These are phyloP conservation scores for Lucilia cuprina DNA, from an alignment of 1,140 invertebrate species.

Conservation along the genomic window DNA sequence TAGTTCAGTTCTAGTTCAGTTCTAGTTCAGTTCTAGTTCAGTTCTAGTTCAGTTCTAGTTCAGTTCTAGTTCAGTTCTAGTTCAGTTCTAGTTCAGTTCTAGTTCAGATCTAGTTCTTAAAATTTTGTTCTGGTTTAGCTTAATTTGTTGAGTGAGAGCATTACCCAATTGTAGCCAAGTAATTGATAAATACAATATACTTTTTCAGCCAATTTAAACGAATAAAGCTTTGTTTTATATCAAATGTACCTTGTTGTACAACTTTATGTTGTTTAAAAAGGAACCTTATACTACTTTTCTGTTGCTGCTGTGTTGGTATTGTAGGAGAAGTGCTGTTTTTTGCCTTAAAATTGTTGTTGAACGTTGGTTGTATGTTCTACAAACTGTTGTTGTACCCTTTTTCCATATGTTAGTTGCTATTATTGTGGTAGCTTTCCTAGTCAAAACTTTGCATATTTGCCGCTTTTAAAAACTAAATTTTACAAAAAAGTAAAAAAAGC, in stretches of 20 bases:
- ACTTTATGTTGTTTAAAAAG: neutral
- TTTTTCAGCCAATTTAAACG: no score
- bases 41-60: no score
- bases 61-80: no score
- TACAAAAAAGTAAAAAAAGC: neutral
- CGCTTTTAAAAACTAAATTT: neutral
- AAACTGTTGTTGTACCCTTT: neutral
- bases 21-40: no score
- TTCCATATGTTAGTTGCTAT: neutral
- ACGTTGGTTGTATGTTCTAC: neutral
- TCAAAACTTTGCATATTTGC: slow-evolving; percentile 19
- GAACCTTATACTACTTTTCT: neutral
- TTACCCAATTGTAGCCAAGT: no score
- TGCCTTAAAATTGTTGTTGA: neutral
- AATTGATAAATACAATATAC: no score
- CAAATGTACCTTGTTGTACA: neutral
- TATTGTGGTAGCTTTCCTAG: neutral
- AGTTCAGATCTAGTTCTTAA: no score
- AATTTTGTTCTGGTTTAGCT: no score
- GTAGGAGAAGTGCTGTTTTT: neutral
- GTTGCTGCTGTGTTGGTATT: neutral
- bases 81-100: no score
- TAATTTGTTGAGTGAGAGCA: no score
- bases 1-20: no score
- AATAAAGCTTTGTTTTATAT: neutral